Base-by-base conservation (phyloP, 2,888 invertebrate genomes). In the Zaprionus obscuricornis region DNA sequence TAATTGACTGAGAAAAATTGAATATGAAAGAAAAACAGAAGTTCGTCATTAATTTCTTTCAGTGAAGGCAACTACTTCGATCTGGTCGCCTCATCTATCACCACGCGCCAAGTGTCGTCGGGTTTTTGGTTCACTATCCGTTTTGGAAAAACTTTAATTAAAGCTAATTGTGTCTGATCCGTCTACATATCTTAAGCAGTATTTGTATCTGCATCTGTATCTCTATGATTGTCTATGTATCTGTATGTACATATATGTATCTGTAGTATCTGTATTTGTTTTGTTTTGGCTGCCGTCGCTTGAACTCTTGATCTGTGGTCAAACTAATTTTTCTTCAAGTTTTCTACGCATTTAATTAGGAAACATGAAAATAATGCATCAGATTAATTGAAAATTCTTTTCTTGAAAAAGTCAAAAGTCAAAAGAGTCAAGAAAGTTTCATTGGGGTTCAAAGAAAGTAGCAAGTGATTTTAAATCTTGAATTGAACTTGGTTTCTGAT, bases 41-140 rank as follows among this genome's bases (percentile, higher is more conserved):
- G 31, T 13, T 11, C 31, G 8, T n/a, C 29, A 29, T 29, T 2
- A 7, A 34, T 68, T 69, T 69, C 49, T 45, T 13, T 26, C 66
- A 62, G 62, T 70, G 69, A 10, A 10, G 14, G 27, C 37, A 40
- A 16, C 56, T 62, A 40, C 54, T 59, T 52, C 22, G 46, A 52
- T 47, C 26, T 47, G 43, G 36, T 52, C 54, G 40, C 55, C n/a
- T 64, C 69, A 73, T 78, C 85, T 85, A 83, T 72, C 71, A 84
- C 78, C 81, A 82, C 78, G 85, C 81, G 81, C 82, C 84, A 81
- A 81, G 68, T 74, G 70, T 73, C 57, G 63, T 51, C 43, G 37
- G 43, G 16, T 13, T 36, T 59, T 74, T 64, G 66, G 66, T 70
- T 75, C 75, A 70, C 79, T 78, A 73, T 82, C 73, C 83, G 76